A percentile compares a stretch with the other conserved stretches of the same genome.
Conservation (phyloP, 2,113 vertebrate genomes). For the Aleadryas rufinucha region DNA sequence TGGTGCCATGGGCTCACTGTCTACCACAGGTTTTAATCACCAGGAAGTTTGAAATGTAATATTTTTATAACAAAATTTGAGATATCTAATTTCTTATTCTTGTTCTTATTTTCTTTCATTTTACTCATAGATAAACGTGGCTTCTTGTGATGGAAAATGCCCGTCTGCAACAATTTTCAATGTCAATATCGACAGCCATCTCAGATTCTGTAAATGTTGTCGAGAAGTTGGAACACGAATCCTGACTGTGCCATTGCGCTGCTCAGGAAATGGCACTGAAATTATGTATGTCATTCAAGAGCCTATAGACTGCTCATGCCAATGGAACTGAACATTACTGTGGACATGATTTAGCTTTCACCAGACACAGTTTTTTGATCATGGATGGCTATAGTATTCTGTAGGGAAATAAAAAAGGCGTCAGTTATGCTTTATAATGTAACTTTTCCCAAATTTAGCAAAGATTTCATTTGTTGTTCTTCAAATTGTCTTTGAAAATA, state of each 20-base stretch:
- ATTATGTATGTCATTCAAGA: slow-evolving; percentile 89
- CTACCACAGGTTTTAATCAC: neutral
- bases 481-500: neutral
- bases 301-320: slow-evolving; percentile 91
- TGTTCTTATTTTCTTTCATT: neutral
- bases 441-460: neutral
- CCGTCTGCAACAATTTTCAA: slow-evolving; percentile 98
- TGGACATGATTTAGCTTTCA: neutral
- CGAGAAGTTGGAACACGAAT: slow-evolving; percentile 87
- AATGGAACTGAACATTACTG: slow-evolving; percentile 83
- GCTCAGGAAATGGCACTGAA: slow-evolving; percentile 89
- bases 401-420: neutral
- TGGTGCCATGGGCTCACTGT: too few relatives aligned
- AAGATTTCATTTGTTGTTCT: neutral
- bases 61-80: neutral
- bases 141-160: slow-evolving; percentile 96
- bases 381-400: neutral
- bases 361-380: neutral
- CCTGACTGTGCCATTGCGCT: slow-evolving; percentile 86
- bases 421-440: neutral
- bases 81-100: neutral
- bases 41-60: neutral
- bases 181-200: slow-evolving; percentile 94
- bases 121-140: slow-evolving; percentile 82
- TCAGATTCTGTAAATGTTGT: slow-evolving; percentile 97